Evolutionary conservation across 1,140 invertebrate genomes (phyloP).

Genomic region (Lycorma delicatula): DNA sequence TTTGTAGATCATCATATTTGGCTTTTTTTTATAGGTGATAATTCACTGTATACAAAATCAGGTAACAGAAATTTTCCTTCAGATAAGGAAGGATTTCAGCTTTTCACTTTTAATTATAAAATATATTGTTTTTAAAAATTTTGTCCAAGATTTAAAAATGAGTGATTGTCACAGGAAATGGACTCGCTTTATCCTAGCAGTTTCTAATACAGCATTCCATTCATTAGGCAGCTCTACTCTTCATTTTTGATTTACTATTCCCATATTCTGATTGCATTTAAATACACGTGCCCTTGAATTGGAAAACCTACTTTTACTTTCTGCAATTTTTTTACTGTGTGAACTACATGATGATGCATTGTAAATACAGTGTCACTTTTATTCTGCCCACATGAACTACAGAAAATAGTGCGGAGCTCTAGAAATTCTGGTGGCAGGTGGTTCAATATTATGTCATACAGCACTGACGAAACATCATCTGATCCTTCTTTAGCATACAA

Average conservation of each 20-base stretch:
- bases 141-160: no score
- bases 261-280: conserved; percentile 21
- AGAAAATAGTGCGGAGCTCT: not conserved
- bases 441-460: not conserved
- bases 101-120: conserved; percentile 5
- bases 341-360: conserved; percentile 20
- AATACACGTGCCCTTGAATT: conserved; percentile 24
- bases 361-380: not conserved
- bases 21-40: conserved; percentile 3
- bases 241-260: conserved; percentile 10
- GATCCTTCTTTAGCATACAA: not conserved
- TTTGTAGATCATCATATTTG: conserved; percentile 9
- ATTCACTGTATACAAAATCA: not conserved
- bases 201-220: conserved; percentile 7
- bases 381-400: not conserved
- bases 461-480: not conserved
- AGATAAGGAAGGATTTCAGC: not conserved
- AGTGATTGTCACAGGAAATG: conserved; percentile 10
- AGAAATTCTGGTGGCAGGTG: not conserved
- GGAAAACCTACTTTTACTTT: conserved; percentile 21
- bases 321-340: conserved; percentile 16
- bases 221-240: conserved; percentile 6
- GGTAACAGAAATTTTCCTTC: conserved; percentile 13
- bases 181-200: conserved; percentile 10
- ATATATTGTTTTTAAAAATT: no score